Evolutionary conservation across 2,888 invertebrate genomes (phyloP), one percentile per base, ranked within the genome.

Genomic region (Chrysolina oricalcia): DNA sequence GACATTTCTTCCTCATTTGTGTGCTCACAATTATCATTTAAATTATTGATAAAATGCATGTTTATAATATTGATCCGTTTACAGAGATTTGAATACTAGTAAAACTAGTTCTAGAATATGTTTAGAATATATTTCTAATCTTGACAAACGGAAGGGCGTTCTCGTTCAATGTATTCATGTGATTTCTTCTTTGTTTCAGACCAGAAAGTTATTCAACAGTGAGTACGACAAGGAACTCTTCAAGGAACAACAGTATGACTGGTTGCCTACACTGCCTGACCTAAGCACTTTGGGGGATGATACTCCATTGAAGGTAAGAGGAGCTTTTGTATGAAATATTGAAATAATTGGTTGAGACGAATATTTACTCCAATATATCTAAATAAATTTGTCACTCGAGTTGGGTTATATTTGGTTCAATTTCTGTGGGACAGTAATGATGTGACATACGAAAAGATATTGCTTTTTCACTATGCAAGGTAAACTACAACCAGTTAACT

Each of bases 221-320:
- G 53, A 53, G 0, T 67, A 66, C 48, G 72, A 67, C 48, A 67
- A 72, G 9, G 62, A 72, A 21, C 48, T 67, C 27, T 67, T 62
- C 35, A 46, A 59, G n/a, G 67, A 59, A 17, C 59, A 66, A 40
- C 19, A 9, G n/a, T 62, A 62, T 35, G 23, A 27, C 17, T 72
- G 72, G 72, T 46, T 72, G 15, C 56, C 59, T n/a, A 46, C n/a
- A 6, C 19, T 67, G n/a, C 72, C 67, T 11, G 66, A 67, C 13
- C 15, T 35, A 23, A 59, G 6, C 15, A 35, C 27, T 27, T 43
- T 23, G 17, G 59, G 68, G 41, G 19, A 73, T 4, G 19, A 73
- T 4, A 40, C 35, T 40, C 48, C 62, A 8, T 27, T 63, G 90
- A 69, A 88, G 88, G 35, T 40, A 1, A 13, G 53, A 19, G n/a